phyloP scores from a whole-genome alignment of 2,113 vertebrate genomes.

The Chascanopsetta lugubris region DNA sequence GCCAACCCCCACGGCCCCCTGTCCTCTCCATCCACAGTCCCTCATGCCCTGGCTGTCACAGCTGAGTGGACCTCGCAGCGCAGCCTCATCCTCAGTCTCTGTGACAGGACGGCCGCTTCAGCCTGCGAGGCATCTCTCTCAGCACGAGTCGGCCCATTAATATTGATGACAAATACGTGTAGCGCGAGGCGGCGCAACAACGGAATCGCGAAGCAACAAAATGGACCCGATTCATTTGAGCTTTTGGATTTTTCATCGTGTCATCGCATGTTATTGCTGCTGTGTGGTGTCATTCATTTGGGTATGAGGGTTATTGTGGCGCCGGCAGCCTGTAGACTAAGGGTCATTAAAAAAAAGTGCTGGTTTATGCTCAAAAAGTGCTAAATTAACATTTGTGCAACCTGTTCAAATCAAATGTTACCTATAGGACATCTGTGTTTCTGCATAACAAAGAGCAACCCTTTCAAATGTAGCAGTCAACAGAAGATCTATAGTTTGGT shows the following conservation, averaged over 20 bases:
- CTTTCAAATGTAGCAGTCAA: background rate
- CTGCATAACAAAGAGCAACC: background rate
- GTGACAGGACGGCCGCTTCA: background rate
- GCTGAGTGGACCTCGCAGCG: too few species aligned
- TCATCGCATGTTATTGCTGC: background rate
- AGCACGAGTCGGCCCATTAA: conserved; percentile 18
- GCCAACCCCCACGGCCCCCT: too few species aligned
- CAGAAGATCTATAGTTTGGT: background rate
- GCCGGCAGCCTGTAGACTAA: background rate
- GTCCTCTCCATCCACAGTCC: conserved; percentile 18
- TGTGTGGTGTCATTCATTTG: background rate
- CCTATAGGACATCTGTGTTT: too few species aligned
- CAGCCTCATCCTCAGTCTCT: background rate
- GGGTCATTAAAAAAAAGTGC: too few species aligned
- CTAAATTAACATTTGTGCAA: too few species aligned
- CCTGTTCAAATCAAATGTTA: too few species aligned
- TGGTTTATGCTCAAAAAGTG: too few species aligned
- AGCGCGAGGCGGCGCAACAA: background rate
- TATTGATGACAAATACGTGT: conserved; percentile 30
- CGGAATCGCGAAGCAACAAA: background rate
- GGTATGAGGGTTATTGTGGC: background rate
- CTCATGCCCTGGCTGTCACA: conserved; percentile 19
- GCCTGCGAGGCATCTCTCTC: conserved; percentile 12
- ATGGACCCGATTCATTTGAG: background rate
- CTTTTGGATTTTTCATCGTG: background rate